Evolutionary conservation across 1,140 invertebrate genomes (phyloP), one percentile per base, ranked within the genome.

Genomic region (Bicyclus anynana): DNA sequence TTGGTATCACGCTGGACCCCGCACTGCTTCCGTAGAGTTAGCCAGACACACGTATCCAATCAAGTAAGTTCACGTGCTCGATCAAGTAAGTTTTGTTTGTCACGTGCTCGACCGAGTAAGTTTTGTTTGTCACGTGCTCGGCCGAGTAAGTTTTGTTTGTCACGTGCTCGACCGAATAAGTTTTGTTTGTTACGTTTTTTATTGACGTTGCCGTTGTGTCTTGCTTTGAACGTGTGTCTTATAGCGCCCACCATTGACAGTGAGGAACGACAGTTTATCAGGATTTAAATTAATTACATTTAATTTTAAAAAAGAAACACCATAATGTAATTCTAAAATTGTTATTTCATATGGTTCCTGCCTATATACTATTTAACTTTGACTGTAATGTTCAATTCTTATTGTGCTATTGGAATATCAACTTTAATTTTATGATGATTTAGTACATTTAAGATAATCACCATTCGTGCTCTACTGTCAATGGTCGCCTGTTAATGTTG

Each of bases 1-100:
- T 91, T 95, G 94, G 92, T 96, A 96, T 95, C 87, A 71, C 82
- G 90, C 69, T 54, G 49, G 48, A 62, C 55, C 56, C 63, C 69
- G 77, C 67, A 62, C 53, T 38, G 59, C 76, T 74, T 62, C 62
- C 37, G 47, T 57, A 37, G 60, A 62, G 53, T 27, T 26, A 47
- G 44, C 42, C 65, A 69, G 74, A 77, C 74, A 79, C 77, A 74
- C 66, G 77, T 47, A 13, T n/a, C 12, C 21, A 47, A 26, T 27
- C 23, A 13, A 14, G 44, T 81, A 77, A 82, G 79, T 79, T 67
- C n/a, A n/a, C n/a, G 77, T 47, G 17, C 21, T 20, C 21, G 27
- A 26, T 27, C 23, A 13, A 14, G 44, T 81, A 77, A 82, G 79
- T 79, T 67, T 51, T 44, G 65, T 68, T 71, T 72, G 61, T 58